Evolutionary conservation across 2,888 invertebrate genomes (phyloP).

Genomic region (Crematogaster levior): DNA sequence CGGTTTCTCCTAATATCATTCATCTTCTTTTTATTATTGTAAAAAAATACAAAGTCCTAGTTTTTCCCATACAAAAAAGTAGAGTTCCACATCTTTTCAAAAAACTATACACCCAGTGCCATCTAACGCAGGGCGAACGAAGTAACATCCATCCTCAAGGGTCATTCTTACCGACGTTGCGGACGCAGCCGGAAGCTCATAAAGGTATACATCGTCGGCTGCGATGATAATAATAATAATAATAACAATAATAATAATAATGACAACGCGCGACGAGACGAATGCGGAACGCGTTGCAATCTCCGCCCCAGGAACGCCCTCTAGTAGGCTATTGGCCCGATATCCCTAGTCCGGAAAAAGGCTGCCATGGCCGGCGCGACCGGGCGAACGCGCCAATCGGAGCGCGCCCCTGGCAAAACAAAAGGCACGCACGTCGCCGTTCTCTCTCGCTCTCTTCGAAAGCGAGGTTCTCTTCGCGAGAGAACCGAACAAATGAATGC

Average conservation of each 20-base stretch:
- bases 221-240: conserved; percentile 72
- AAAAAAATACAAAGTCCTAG: not conserved
- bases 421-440: conserved; percentile 76
- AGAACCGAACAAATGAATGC: conserved; percentile 80
- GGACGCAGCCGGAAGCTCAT: conserved; percentile 71
- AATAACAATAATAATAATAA: conserved; percentile 63
- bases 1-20: not conserved
- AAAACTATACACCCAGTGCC: conserved; percentile 56
- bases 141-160: not conserved
- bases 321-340: conserved; percentile 85
- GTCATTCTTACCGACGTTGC: conserved; percentile 66
- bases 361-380: conserved; percentile 83
- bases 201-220: conserved; percentile 65
- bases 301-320: conserved; percentile 84
- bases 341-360: conserved; percentile 81
- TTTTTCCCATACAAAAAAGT: not conserved
- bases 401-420: conserved; percentile 78
- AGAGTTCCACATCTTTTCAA: not conserved
- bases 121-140: conserved; percentile 50
- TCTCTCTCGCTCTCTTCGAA: conserved; percentile 60
- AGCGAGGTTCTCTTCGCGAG: conserved; percentile 70
- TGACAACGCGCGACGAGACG: conserved; percentile 74
- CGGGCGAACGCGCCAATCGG: conserved; percentile 84
- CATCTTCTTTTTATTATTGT: not conserved
- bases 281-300: conserved; percentile 77